Evolutionary conservation across 1,140 invertebrate species (phyloP).

Genomic region (Drosophila nigrodunni): DNA sequence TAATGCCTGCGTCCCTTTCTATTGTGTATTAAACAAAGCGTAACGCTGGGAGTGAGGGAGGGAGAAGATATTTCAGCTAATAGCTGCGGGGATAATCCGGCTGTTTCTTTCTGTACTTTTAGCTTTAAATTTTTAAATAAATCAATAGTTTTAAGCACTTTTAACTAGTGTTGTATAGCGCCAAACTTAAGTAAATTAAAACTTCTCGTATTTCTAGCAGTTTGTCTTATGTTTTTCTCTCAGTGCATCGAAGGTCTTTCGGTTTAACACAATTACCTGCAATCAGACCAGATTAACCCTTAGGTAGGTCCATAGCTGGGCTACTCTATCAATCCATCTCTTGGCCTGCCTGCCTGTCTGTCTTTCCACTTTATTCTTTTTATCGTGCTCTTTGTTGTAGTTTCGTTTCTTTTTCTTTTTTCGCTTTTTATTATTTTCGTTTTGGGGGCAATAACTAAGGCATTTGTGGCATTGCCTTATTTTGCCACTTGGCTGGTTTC

Average conservation of each 20-base stretch:
- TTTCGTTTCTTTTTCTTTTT: conserved; percentile 10
- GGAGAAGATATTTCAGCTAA: background rate
- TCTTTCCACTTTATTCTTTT: conserved; percentile 28
- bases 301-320: conserved; percentile 22
- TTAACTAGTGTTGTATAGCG: no score
- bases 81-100: conserved; percentile 1
- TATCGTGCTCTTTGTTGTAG: background rate
- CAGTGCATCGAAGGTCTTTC: background rate
- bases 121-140: background rate
- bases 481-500: conserved; percentile 71
- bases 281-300: conserved; percentile 69
- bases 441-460: conserved; percentile 64
- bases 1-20: background rate
- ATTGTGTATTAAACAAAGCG: conserved; percentile 26
- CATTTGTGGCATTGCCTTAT: conserved; percentile 54
- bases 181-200: no score
- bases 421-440: conserved; percentile 45
- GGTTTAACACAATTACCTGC: conserved; percentile 64
- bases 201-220: no score
- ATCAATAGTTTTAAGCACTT: background rate
- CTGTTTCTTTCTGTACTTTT: background rate
- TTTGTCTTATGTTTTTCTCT: background rate
- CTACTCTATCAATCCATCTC: conserved; percentile 16
- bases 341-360: background rate
- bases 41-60: background rate